A percentile compares a stretch with the other conserved stretches of the same genome.
phyloP scores from a whole-genome alignment of 1,140 invertebrate species.

The Parapsyche elsis region DNA sequence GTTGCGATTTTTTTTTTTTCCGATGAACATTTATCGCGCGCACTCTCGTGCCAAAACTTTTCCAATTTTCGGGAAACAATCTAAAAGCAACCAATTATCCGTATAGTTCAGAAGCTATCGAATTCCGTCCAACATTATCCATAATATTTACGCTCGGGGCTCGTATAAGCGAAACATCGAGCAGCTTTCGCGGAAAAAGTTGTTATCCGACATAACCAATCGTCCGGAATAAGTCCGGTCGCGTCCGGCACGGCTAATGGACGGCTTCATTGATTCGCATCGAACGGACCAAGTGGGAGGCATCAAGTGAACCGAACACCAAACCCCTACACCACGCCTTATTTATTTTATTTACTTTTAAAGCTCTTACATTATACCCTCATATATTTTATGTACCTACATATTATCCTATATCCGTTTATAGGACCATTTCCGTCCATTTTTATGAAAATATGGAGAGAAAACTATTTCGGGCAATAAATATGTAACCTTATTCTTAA shows the following conservation, averaged over 20 bases:
- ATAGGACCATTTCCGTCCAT: no score
- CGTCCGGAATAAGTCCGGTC: slow-evolving; percentile 53
- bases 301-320: background rate
- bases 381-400: no score
- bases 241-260: slow-evolving; percentile 49
- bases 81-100: slow-evolving; percentile 26
- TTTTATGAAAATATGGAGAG: no score
- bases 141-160: background rate
- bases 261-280: slow-evolving; percentile 54
- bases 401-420: no score
- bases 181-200: slow-evolving; percentile 22
- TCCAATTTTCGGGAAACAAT: slow-evolving; percentile 26
- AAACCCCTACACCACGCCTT: slow-evolving; percentile 11
- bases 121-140: background rate
- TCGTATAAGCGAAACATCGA: background rate
- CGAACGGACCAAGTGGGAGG: slow-evolving; percentile 31
- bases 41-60: background rate
- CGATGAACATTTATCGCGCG: slow-evolving; percentile 4
- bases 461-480: no score
- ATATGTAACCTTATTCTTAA: no score
- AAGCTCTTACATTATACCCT: background rate
- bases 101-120: background rate
- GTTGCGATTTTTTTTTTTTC: background rate
- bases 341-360: slow-evolving; percentile 30
- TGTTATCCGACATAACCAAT: slow-evolving; percentile 41